Conservation (phyloP, 2,888 invertebrate species). For the Sylvicola fuscatus region DNA sequence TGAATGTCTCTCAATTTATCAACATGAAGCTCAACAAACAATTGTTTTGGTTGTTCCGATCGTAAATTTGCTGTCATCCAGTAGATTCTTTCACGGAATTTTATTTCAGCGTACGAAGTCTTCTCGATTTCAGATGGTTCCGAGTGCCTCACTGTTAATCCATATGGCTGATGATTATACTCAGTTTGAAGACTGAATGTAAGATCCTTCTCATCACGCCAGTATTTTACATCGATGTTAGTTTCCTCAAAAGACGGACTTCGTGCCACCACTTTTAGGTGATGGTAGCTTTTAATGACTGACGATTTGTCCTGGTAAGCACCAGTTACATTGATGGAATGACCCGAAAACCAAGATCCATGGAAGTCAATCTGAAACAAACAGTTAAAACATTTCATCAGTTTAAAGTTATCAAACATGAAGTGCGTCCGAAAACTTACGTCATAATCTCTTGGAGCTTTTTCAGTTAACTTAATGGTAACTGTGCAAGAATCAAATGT, state of each 20-base stretch:
- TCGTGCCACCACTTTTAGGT: slow-evolving; percentile 44
- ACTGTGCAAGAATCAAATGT: slow-evolving; percentile 48
- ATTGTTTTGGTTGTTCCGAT: slow-evolving; percentile 39
- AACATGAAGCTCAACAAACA: slow-evolving; percentile 51
- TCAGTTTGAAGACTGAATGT: slow-evolving; percentile 41
- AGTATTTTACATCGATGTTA: slow-evolving; percentile 39
- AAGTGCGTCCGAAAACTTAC: slow-evolving; percentile 25
- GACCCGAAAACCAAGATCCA: slow-evolving; percentile 63
- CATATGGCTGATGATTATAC: slow-evolving; percentile 39
- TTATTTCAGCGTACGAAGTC: slow-evolving; percentile 42
- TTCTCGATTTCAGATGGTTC: slow-evolving; percentile 35
- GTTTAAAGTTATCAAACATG: slow-evolving; percentile 1
- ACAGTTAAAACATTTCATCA: slow-evolving; percentile 4
- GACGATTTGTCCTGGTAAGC: slow-evolving; percentile 56
- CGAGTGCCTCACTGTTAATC: slow-evolving; percentile 40
- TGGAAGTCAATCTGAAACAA: slow-evolving; percentile 39
- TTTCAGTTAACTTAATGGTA: slow-evolving; percentile 43
- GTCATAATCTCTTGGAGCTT: slow-evolving; percentile 42
- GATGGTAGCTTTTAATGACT: slow-evolving; percentile 37
- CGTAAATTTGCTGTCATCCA: slow-evolving; percentile 43
- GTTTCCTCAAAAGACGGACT: slow-evolving; percentile 56
- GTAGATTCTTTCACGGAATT: slow-evolving; percentile 44
- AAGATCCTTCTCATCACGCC: slow-evolving; percentile 44
- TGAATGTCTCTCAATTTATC: slow-evolving; percentile 60
- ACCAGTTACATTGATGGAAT: slow-evolving; percentile 38